Percentiles rank a stretch among this genome's conserved stretches.
Conservation (phyloP, 2,797 vertebrate species). For the Kryptolebias ocellatus region DNA sequence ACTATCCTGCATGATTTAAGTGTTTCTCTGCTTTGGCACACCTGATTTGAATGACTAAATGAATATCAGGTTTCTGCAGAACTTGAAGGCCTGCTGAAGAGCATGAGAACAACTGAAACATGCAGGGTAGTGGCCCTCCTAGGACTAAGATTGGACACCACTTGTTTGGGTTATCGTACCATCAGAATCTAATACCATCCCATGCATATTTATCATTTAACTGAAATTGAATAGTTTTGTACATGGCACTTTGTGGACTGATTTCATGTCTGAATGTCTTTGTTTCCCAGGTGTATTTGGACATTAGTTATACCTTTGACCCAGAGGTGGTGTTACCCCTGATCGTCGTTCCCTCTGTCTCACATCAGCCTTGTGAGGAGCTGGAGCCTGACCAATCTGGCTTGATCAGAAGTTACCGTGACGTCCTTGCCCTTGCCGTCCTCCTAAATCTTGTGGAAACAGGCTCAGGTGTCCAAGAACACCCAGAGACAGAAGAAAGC, state of each 20-base stretch:
- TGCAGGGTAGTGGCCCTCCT: no score
- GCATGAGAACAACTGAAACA: no score
- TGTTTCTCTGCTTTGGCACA: no score
- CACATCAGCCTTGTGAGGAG: background rate
- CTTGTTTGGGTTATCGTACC: no score
- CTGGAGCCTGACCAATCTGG: conserved; percentile 11
- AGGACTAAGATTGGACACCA: no score
- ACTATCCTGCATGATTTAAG: no score
- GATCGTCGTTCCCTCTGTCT: conserved; percentile 22
- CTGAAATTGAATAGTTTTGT: no score
- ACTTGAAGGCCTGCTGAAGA: no score
- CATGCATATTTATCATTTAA: no score
- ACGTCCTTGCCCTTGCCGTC: conserved; percentile 35
- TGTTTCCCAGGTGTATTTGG: conserved; percentile 62
- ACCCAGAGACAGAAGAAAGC: conserved; percentile 15
- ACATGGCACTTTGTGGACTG: background rate
- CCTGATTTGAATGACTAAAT: no score
- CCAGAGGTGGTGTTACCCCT: conserved; percentile 59
- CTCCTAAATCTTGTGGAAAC: conserved; percentile 10
- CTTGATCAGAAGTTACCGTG: conserved; percentile 20
- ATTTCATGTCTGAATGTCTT: background rate
- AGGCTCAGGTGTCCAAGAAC: conserved; percentile 16
- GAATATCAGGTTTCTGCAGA: no score
- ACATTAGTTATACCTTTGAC: conserved; percentile 58
- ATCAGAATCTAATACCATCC: no score